Percentiles rank a stretch among this genome's conserved stretches.
These are phyloP conservation scores for Phyllopteryx taeniolatus DNA, from an alignment of 2,113 vertebrate species.

Conservation along the genomic window DNA sequence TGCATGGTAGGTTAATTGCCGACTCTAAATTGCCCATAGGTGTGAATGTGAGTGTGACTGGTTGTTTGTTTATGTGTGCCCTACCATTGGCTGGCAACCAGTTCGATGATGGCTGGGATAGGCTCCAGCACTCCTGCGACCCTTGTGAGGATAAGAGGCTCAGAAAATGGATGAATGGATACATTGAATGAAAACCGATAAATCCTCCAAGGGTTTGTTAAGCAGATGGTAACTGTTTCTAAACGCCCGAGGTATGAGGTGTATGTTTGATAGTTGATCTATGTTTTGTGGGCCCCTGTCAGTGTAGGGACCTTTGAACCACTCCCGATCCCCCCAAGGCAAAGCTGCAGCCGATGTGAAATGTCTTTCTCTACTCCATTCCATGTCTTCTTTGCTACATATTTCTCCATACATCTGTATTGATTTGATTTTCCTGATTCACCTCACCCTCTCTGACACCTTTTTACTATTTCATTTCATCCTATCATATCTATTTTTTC, in stretches of 20 bases:
- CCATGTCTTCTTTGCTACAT: background rate
- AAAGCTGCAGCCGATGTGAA: background rate
- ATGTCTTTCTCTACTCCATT: background rate
- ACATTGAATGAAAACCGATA: background rate
- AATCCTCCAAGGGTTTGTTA: background rate
- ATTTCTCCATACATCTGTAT: background rate
- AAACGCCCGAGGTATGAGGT: background rate
- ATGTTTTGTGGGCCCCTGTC: background rate
- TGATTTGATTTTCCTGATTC: background rate
- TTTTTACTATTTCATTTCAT: background rate
- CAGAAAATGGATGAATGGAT: too few relatives aligned
- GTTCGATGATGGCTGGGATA: too few relatives aligned
- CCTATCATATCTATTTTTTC: background rate
- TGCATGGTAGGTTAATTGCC: too few relatives aligned
- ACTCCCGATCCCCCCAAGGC: background rate
- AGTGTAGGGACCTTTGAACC: background rate
- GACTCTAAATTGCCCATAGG: too few relatives aligned
- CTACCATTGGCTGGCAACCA: too few relatives aligned
- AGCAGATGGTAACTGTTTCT: constrained; percentile 32
- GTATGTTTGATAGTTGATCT: background rate
- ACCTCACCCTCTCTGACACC: background rate
- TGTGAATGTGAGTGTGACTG: too few relatives aligned
- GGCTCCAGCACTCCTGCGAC: too few relatives aligned
- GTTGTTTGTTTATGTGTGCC: too few relatives aligned
- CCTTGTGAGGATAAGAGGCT: too few relatives aligned